Evolutionary conservation across 2,113 vertebrate genomes (phyloP), one percentile per base, ranked within the genome.

Genomic region (Caretta caretta): DNA sequence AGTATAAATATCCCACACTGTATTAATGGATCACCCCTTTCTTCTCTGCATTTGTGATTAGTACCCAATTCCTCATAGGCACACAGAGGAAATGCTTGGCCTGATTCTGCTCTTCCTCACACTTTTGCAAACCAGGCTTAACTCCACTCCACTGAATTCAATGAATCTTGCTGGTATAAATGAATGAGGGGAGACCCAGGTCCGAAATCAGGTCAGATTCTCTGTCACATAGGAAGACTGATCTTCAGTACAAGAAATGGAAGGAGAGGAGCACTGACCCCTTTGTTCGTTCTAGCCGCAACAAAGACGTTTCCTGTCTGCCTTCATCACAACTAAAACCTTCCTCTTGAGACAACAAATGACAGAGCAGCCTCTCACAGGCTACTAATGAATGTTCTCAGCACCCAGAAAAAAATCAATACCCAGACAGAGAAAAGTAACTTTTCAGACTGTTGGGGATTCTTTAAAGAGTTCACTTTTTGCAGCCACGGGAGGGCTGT

Each of bases 331-430:
- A 84, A 72, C 22, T 16, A 35, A 88, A 92, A 88, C 12, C 5
- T 82, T 54, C 46, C 46, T 87, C 92, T 62, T 89, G 35, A 86
- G 89, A 56, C 50, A 79, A 17, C 27, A 29, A 84, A 83, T 84
- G 51, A 8, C 56, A 46, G 46, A 78, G 16, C 49, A 81, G 49
- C 10, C 4, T 57, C 46, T 56, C 69, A 82, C 25, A 78, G 62
- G 79, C 35, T 51, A 38, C 4, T 48, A 7, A 88, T 59, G 48
- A 42, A 92, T 48, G 87, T 81, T 24, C 51, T 42, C 11, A 29
- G 75, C 75, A 78, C 25, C 24, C 85, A 92, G 56, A 42, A 42
- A 42, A 92, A 89, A 88, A 87, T 4, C 75, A 87, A 11, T 87
- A 87, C 14, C 38, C 48, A 12, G 31, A 42, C 80, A 84, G 22